These are phyloP conservation scores for Epinotia bilunana DNA, from an alignment of 2,888 invertebrate species.

Conservation along the genomic window DNA sequence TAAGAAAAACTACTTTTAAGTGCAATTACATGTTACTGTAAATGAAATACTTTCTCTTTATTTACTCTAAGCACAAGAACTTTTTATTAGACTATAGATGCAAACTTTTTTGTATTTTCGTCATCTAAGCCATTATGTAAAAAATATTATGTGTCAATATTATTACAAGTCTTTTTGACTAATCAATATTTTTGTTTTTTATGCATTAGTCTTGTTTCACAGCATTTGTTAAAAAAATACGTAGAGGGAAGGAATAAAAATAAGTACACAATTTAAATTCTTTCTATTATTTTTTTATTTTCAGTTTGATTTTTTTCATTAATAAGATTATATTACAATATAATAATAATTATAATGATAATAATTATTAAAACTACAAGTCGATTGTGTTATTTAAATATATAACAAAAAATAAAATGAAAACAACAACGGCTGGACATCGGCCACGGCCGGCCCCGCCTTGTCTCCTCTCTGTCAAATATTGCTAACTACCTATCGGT, in stretches of 20 bases:
- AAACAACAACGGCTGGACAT: conserved; percentile 76
- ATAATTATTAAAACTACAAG: conserved; percentile 84
- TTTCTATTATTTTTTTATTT: conserved; percentile 82
- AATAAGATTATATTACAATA: conserved; percentile 85
- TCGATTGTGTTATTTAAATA: conserved; percentile 84
- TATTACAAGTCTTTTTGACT: conserved; percentile 41
- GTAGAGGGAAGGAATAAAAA: conserved; percentile 48
- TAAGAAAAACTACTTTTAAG: conserved; percentile 27
- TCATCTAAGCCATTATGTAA: conserved; percentile 29
- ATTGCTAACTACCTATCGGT: conserved; percentile 77
- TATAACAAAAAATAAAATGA: conserved; percentile 80
- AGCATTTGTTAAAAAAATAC: neutral
- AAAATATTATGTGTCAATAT: conserved; percentile 35
- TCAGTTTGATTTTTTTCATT: conserved; percentile 84
- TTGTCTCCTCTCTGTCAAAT: conserved; percentile 69
- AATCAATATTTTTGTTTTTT: conserved; percentile 30
- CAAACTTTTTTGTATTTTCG: conserved; percentile 17
- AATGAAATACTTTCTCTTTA: conserved; percentile 37
- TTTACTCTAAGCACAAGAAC: conserved; percentile 41
- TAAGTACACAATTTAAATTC: conserved; percentile 61
- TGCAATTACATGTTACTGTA: conserved; percentile 32
- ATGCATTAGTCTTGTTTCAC: conserved; percentile 1
- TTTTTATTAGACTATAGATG: conserved; percentile 23
- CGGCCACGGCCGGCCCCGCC: conserved; percentile 61
- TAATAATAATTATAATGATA: conserved; percentile 79